Conservation (phyloP, 2,797 vertebrate genomes). For the Pipistrellus nathusii region DNA sequence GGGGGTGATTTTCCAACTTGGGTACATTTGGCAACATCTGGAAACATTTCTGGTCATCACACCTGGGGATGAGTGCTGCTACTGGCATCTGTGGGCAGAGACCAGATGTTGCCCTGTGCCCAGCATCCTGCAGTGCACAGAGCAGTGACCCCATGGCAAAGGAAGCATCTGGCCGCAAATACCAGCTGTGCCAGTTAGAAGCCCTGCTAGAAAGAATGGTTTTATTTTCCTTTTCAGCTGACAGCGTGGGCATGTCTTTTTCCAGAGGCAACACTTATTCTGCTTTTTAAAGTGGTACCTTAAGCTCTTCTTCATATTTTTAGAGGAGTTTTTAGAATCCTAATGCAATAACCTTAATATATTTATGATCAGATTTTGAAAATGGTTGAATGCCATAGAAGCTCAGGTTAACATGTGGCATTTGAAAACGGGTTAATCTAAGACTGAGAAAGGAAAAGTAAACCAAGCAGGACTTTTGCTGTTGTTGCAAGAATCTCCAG, state of each 20-base stretch:
- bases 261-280: slow-evolving; percentile 23
- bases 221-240: slow-evolving; percentile 51
- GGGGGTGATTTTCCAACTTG: not conserved
- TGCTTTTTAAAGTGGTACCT: slow-evolving; percentile 44
- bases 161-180: not conserved
- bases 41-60: not conserved
- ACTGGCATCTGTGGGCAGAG: not conserved
- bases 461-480: not conserved
- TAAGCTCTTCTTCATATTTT: slow-evolving; percentile 55
- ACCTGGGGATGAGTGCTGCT: not conserved
- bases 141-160: not conserved
- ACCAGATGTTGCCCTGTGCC: not conserved
- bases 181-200: not conserved
- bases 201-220: not conserved
- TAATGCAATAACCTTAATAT: slow-evolving; percentile 43
- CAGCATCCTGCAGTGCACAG: not conserved
- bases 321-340: slow-evolving; percentile 29
- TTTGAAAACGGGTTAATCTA: slow-evolving; percentile 2
- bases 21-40: not conserved
- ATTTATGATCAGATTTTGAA: slow-evolving; percentile 9
- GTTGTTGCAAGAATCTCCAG: not conserved
- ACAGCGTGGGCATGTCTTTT: slow-evolving; percentile 41
- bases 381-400: not conserved
- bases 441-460: not conserved
- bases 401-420: not conserved